A percentile compares a stretch with the other conserved stretches of the same genome.
phyloP scores from a whole-genome alignment of 1,140 invertebrate species.

The Diabrotica undecimpunctata region DNA sequence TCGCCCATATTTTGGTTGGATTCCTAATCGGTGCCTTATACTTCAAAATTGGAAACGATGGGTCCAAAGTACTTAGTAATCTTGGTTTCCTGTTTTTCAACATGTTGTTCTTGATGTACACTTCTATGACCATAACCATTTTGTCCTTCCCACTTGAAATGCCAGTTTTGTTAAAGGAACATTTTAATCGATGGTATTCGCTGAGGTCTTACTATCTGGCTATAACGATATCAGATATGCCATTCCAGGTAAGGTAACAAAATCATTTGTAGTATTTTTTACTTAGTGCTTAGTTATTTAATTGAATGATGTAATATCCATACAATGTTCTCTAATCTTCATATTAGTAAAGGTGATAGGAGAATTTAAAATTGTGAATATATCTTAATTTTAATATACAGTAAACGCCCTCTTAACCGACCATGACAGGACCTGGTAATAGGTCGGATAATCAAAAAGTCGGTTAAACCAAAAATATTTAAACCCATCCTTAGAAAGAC shows the following conservation, averaged over 20 bases:
- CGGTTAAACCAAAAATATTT: no score
- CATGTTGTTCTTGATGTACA: constrained; percentile 97
- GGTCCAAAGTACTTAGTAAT: constrained; percentile 92
- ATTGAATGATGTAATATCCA: no score
- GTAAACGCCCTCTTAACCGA: no score
- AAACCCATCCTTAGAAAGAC: no score
- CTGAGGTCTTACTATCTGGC: constrained; percentile 92
- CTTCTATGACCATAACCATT: constrained; percentile 96
- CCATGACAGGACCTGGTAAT: no score
- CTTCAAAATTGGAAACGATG: constrained; percentile 90
- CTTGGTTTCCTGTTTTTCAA: constrained; percentile 96
- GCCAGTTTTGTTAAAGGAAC: constrained; percentile 90
- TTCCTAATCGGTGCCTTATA: constrained; percentile 90
- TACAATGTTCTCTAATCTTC: no score
- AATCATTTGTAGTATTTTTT: neutral
- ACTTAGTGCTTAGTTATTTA: no score
- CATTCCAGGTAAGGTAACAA: constrained; percentile 72
- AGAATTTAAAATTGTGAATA: no score
- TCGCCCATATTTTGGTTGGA: constrained; percentile 88
- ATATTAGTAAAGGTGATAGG: constrained; percentile 9
- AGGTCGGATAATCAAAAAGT: no score
- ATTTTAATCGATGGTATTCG: constrained; percentile 97
- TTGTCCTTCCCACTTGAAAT: constrained; percentile 95
- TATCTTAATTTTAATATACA: no score
- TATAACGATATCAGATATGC: constrained; percentile 92